Evolutionary conservation across 2,797 vertebrate species (phyloP).

Genomic region (Malacoctenus gilli): DNA sequence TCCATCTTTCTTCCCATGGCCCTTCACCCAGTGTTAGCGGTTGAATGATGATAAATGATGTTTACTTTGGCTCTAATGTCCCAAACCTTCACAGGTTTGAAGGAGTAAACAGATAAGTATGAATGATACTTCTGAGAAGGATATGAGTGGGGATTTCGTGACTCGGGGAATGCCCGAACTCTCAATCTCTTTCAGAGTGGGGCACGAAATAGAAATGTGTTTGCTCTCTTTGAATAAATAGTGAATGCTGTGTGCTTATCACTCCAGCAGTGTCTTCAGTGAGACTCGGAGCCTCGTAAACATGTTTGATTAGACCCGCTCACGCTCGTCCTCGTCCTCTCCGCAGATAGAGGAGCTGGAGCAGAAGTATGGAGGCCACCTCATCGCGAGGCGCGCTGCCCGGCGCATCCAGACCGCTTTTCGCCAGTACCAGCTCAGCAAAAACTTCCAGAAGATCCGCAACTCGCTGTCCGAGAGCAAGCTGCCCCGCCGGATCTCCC

Average conservation of each 20-base stretch:
- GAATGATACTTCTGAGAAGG: conserved; percentile 32
- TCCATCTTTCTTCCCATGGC: conserved; percentile 48
- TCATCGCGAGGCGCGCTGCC: conserved; percentile 93
- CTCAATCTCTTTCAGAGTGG: conserved; percentile 43
- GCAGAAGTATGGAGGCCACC: conserved; percentile 96
- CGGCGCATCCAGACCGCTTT: conserved; percentile 98
- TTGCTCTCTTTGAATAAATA: conserved; percentile 50
- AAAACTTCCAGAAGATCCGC: conserved; percentile 99
- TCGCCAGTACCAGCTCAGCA: conserved; percentile 98
- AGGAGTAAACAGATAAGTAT: conserved; percentile 41
- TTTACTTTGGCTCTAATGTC: conserved; percentile 51
- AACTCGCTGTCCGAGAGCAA: conserved; percentile 97
- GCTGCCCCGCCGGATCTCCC: conserved; percentile 92
- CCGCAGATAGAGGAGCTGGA: conserved; percentile 96
- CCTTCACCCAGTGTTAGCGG: conserved; percentile 55
- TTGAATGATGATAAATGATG: conserved; percentile 62
- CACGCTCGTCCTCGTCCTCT: conserved; percentile 18
- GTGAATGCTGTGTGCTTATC: conserved; percentile 41
- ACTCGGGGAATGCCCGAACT: conserved; percentile 8
- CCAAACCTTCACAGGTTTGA: conserved; percentile 33
- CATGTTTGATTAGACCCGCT: conserved; percentile 44
- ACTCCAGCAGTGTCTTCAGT: conserved; percentile 32
- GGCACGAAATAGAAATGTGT: conserved; percentile 32
- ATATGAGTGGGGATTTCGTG: conserved; percentile 30
- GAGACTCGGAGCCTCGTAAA: conserved; percentile 42